These are phyloP conservation scores for Nothobranchius furzeri DNA, from an alignment of 2,113 vertebrate species.

Conservation along the genomic window DNA sequence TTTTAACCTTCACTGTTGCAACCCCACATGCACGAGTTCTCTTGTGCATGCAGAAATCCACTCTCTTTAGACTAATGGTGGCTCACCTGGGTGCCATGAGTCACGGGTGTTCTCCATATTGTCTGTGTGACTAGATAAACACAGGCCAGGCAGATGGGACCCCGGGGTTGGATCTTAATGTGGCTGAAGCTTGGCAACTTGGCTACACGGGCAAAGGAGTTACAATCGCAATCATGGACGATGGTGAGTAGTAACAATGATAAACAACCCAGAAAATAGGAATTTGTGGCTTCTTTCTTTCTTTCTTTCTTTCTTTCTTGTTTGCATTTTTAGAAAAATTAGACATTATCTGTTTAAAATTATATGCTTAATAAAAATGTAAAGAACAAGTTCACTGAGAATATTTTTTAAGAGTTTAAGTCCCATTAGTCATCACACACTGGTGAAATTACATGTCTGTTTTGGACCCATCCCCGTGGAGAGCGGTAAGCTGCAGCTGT, in stretches of 20 bases:
- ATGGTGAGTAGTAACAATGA: slow-evolving; percentile 82
- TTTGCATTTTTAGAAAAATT: too few species aligned
- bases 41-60: slow-evolving; percentile 8
- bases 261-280: too few species aligned
- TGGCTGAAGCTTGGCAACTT: slow-evolving; percentile 97
- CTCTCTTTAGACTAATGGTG: slow-evolving; percentile 36
- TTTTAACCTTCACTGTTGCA: slow-evolving; percentile 11
- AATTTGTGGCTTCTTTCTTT: too few species aligned
- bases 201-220: slow-evolving; percentile 97
- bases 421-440: too few species aligned
- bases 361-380: too few species aligned
- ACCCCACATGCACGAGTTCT: slow-evolving; percentile 8
- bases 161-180: slow-evolving; percentile 96
- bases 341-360: too few species aligned
- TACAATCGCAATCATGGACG: slow-evolving; percentile 98
- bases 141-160: slow-evolving; percentile 98
- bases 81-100: slow-evolving; percentile 47
- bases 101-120: slow-evolving; percentile 66
- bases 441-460: too few species aligned
- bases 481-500: too few species aligned
- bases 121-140: slow-evolving; percentile 88
- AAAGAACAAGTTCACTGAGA: too few species aligned
- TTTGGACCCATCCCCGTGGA: too few species aligned
- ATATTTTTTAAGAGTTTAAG: too few species aligned
- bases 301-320: too few species aligned